Percentiles rank a stretch among this genome's conserved stretches.
phyloP scores from a whole-genome alignment of 2,888 invertebrate species.

The Belgica antarctica region DNA sequence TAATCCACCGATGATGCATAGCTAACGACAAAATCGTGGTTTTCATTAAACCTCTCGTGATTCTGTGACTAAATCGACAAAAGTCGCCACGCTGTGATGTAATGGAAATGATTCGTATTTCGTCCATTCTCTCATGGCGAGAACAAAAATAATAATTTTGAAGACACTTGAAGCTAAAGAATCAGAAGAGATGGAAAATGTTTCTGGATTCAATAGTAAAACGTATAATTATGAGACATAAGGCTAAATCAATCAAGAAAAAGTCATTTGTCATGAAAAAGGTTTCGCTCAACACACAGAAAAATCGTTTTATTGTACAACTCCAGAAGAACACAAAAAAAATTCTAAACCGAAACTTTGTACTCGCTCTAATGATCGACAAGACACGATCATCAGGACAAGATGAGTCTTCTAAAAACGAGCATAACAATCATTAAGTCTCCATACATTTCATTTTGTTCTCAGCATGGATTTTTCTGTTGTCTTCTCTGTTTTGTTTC shows the following conservation, averaged over 20 bases:
- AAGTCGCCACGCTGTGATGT: conserved; percentile 40
- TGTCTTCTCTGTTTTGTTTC: too few species aligned
- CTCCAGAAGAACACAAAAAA: background rate
- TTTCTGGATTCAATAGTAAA: conserved; percentile 2
- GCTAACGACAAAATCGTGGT: conserved; percentile 41
- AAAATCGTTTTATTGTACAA: background rate
- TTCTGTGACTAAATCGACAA: conserved; percentile 37
- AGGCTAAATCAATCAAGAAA: conserved; percentile 42
- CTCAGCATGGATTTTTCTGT: conserved; percentile 42
- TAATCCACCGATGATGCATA: conserved; percentile 29
- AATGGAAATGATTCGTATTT: background rate
- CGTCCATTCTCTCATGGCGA: background rate
- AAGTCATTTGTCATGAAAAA: conserved; percentile 44
- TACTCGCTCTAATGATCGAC: conserved; percentile 16
- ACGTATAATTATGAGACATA: conserved; percentile 44
- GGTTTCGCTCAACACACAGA: conserved; percentile 20
- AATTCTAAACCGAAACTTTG: background rate
- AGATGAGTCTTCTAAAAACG: conserved; percentile 35
- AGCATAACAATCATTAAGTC: conserved; percentile 43
- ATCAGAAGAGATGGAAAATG: background rate
- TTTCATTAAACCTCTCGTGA: conserved; percentile 6
- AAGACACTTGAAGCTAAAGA: conserved; percentile 8
- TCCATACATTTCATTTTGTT: conserved; percentile 34
- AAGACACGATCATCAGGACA: conserved; percentile 39
- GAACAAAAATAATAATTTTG: too few species aligned